These are phyloP conservation scores for Deroplatys truncata DNA, from an alignment of 2,888 invertebrate species.

Conservation along the genomic window DNA sequence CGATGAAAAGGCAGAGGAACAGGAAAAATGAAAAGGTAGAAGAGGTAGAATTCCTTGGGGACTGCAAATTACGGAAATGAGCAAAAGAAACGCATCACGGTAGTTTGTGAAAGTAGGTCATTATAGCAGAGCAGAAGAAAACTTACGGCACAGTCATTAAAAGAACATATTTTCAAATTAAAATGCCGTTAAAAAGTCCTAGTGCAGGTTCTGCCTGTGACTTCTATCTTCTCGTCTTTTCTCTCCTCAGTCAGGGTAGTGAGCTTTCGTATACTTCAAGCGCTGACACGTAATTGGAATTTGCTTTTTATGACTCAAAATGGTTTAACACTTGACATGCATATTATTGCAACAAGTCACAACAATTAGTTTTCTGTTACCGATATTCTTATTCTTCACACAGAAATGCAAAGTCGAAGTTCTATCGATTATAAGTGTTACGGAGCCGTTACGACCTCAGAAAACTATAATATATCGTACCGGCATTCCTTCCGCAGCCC, in stretches of 20 bases:
- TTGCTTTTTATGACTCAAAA: not conserved
- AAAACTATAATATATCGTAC: too few relatives aligned
- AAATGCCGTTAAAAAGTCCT: conserved; percentile 1
- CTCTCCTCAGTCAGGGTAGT: not conserved
- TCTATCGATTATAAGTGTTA: too few relatives aligned
- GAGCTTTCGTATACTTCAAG: not conserved
- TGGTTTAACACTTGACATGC: too few relatives aligned
- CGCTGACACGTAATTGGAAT: conserved; percentile 2
- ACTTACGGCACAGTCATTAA: not conserved
- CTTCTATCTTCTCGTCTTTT: not conserved
- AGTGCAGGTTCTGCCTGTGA: not conserved
- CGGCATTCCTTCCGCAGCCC: too few relatives aligned
- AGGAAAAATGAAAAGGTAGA: not conserved
- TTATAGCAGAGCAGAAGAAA: not conserved
- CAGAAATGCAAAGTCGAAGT: too few relatives aligned
- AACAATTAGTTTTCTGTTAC: too few relatives aligned
- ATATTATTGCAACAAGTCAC: too few relatives aligned
- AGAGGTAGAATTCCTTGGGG: not conserved
- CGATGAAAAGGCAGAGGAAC: not conserved
- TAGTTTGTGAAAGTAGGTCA: conserved; percentile 1
- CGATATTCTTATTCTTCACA: too few relatives aligned
- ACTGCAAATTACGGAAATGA: not conserved
- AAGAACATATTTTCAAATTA: conserved; percentile 13
- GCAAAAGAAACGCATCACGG: not conserved
- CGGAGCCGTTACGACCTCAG: too few relatives aligned